phyloP scores from a whole-genome alignment of 2,797 vertebrate species.

The Tapirus indicus region DNA sequence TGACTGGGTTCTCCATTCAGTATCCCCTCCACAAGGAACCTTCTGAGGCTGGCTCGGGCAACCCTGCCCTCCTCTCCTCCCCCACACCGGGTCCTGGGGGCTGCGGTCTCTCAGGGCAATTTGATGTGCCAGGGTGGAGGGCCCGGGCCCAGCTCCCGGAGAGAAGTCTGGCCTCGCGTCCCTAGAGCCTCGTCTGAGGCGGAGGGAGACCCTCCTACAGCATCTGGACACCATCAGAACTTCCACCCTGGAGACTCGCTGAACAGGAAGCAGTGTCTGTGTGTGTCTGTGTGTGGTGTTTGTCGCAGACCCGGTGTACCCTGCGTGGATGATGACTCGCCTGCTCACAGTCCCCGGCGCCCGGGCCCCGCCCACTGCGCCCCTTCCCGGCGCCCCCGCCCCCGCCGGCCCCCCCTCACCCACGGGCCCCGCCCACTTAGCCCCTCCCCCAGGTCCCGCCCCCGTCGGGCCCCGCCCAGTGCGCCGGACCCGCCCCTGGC shows the following conservation, averaged over 20 bases:
- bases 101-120: neutral
- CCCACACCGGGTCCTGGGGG: neutral
- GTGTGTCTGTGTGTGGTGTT: too few relatives aligned
- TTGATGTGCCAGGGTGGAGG: neutral
- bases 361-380: neutral
- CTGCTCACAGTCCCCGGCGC: too few relatives aligned
- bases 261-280: neutral
- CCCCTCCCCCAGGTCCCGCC: neutral
- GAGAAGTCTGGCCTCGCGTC: neutral
- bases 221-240: neutral
- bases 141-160: neutral
- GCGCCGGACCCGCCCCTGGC: neutral
- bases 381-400: neutral
- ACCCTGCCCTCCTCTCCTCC: neutral
- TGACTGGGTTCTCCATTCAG: neutral
- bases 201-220: neutral
- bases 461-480: neutral
- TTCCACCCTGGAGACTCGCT: neutral
- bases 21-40: neutral
- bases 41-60: neutral
- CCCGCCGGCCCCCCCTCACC: neutral
- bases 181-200: neutral
- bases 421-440: accelerated
- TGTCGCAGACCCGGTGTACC: neutral
- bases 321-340: neutral